Base-by-base conservation (phyloP, 2,888 invertebrate species). In the Thecocarcelia acutangulata region DNA sequence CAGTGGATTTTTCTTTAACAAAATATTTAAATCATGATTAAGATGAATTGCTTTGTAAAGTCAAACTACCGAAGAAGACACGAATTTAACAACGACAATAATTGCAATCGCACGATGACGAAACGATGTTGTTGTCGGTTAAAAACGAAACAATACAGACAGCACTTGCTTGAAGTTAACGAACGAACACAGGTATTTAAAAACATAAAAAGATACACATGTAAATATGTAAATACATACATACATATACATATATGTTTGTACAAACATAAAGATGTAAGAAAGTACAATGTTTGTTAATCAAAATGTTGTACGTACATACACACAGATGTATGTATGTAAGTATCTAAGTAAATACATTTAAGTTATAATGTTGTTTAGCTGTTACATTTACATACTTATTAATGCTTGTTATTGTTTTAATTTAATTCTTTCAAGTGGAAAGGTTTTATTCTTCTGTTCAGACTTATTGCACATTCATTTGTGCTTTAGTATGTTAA, bases 21-120 rank as follows among this genome's bases (percentile, higher is more conserved):
- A n/a, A 63, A 28, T 54, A 75, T 46, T 59, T 52, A 52, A 59
- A 73, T 28, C 66, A 64, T 56, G 48, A 69, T 86, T 86, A 87
- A 86, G 84, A 84, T 83, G 66, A 85, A 83, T 84, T 80, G 72
- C 52, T 40, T 19, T 9, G 33, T 56, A 46, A n/a, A 46, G 69
- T 40, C 12, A 50, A 59, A 50, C 12, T 59, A 54, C 28, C 61
- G 52, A 61, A 72, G 61, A 72, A 17, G 28, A 61, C 21, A 52
- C 42, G 61, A 69, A 33, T 44, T 28, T 21, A 48, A 72, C 50
- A 50, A 50, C 42, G 28, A 44, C 11, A 42, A 46, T 24, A 59
- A 19, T 44, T 24, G 72, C 40, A 72, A 61, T 33, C 33, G 50
- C 9, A 33, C 63, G 54, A 54, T 24, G 33, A n/a, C 28, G 21